Percentiles rank a stretch among this genome's conserved stretches.
These are phyloP conservation scores for Scyliorhinus canicula DNA, from an alignment of 2,797 vertebrate species.

Conservation along the genomic window DNA sequence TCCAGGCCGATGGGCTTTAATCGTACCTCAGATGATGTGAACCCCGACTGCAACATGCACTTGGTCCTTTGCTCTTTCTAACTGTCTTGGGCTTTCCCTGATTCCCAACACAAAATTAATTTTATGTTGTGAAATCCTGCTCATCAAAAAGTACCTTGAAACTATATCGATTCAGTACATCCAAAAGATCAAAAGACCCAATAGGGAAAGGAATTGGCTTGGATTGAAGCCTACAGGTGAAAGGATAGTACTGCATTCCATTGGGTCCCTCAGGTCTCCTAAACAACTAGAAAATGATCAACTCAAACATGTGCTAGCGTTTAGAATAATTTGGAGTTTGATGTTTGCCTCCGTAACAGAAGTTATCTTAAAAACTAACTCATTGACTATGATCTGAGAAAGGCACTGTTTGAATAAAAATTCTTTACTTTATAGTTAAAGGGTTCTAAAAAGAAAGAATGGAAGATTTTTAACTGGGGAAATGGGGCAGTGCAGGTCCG, in stretches of 20 bases:
- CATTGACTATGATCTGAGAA: not conserved
- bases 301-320: not conserved
- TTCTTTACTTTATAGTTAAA: not conserved
- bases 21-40: not conserved
- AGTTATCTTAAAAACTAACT: too few species aligned
- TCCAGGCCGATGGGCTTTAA: not conserved
- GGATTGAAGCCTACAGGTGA: not conserved
- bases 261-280: not conserved
- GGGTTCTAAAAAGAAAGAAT: not conserved
- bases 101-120: not conserved
- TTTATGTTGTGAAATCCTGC: not conserved
- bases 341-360: too few species aligned
- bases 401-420: not conserved
- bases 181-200: not conserved
- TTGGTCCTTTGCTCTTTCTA: not conserved
- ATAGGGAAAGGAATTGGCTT: not conserved
- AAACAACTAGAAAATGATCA: not conserved
- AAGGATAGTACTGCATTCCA: too few species aligned
- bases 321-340: too few species aligned
- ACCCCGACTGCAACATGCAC: not conserved
- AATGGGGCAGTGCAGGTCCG: not conserved
- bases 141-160: not conserved
- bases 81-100: not conserved
- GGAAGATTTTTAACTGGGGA: not conserved
- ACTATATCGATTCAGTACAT: not conserved